These are phyloP conservation scores for Drosophila antonietae DNA, from an alignment of 2,888 invertebrate genomes.

Conservation along the genomic window DNA sequence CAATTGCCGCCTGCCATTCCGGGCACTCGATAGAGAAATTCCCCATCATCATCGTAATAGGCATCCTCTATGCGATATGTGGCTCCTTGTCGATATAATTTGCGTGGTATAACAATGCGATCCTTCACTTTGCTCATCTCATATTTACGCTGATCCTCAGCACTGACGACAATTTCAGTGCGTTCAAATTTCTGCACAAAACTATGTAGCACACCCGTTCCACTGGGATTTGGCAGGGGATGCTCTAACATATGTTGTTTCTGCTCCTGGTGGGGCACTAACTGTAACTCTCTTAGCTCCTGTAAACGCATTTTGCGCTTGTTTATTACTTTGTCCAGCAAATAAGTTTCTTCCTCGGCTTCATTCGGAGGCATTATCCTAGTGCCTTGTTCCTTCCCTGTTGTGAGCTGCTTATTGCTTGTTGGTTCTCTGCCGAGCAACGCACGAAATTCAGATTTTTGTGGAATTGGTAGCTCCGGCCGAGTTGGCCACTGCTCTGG, in stretches of 20 bases:
- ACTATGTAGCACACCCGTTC: slow-evolving; percentile 60
- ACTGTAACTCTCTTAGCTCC: slow-evolving; percentile 68
- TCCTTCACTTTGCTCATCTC: slow-evolving; percentile 83
- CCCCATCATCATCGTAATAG: slow-evolving; percentile 92
- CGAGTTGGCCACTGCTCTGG: slow-evolving; percentile 57
- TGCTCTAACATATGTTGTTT: slow-evolving; percentile 5
- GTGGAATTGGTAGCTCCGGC: slow-evolving; percentile 73
- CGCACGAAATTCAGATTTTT: slow-evolving; percentile 75
- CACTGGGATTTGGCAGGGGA: slow-evolving; percentile 59
- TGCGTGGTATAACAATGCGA: slow-evolving; percentile 89
- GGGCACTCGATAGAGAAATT: slow-evolving; percentile 91
- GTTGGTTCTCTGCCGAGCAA: slow-evolving; percentile 67
- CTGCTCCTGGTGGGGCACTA: slow-evolving; percentile 31
- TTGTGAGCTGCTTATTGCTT: slow-evolving; percentile 30
- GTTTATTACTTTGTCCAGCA: slow-evolving; percentile 70
- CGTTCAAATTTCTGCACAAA: slow-evolving; percentile 72
- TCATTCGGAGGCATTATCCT: slow-evolving; percentile 2
- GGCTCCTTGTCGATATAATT: slow-evolving; percentile 87
- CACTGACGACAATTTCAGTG: slow-evolving; percentile 81
- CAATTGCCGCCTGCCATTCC: slow-evolving; percentile 86
- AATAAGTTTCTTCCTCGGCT: slow-evolving; percentile 76
- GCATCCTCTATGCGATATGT: slow-evolving; percentile 91
- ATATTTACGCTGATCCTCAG: slow-evolving; percentile 74
- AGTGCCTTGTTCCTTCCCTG: not conserved
- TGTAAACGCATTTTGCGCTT: slow-evolving; percentile 79